phyloP scores from a whole-genome alignment of 2,797 vertebrate species.

The Myotis daubentonii region DNA sequence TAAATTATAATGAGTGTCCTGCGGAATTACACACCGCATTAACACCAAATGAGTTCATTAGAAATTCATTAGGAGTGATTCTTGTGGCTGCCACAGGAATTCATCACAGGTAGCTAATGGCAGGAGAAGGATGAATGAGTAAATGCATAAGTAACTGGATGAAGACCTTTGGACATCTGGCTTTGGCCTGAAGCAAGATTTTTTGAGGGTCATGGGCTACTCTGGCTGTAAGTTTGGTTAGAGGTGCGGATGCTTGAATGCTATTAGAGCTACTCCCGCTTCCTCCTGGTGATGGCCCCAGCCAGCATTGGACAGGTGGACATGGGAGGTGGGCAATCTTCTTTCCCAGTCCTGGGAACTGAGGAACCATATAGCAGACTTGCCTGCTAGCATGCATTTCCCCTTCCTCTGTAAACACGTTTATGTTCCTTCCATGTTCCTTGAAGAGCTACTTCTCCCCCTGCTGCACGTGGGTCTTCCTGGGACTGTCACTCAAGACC shows the following conservation, averaged over 20 bases:
- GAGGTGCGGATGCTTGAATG: background rate
- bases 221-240: background rate
- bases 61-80: conserved; percentile 83
- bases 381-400: background rate
- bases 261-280: background rate
- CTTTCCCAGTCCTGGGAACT: background rate
- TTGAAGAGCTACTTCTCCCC: background rate
- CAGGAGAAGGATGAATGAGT: conserved; percentile 36
- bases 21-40: conserved; percentile 76
- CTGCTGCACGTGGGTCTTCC: background rate
- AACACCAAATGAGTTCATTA: conserved; percentile 81
- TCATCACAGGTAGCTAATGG: conserved; percentile 77
- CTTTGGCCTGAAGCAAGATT: background rate
- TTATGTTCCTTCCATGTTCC: background rate
- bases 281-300: background rate
- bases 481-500: background rate
- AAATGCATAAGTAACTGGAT: background rate
- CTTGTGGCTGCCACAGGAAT: conserved; percentile 77
- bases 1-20: conserved; percentile 75
- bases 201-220: background rate
- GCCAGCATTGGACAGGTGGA: background rate
- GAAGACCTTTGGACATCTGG: conserved; percentile 49
- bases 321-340: fast-evolving
- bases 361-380: background rate
- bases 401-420: background rate